Base-by-base conservation (phyloP, 92 coral and sea anemone species). In the Diadumene lineata region DNA sequence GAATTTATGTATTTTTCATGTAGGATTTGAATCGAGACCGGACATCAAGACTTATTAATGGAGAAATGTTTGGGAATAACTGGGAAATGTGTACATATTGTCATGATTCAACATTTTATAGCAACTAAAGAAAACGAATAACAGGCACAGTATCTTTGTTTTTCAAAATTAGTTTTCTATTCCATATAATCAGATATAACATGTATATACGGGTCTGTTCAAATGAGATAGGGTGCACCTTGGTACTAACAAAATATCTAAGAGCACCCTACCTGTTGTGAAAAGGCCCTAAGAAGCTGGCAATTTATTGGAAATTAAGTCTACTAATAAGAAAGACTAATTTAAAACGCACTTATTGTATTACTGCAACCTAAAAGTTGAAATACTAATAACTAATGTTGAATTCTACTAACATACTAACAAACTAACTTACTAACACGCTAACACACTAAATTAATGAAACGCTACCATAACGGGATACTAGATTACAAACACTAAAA, bases 351-450 rank as follows among this genome's bases (percentile, higher is more conserved):
- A n/a, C n/a, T n/a, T n/a, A n/a, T n/a, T n/a, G n/a, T n/a, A n/a
- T n/a, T n/a, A n/a, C n/a, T n/a, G n/a, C n/a, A n/a, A n/a, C n/a
- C n/a, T n/a, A n/a, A n/a, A n/a, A n/a, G n/a, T 13, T 38, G 48
- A 6, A 38, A 38, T 38, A 38, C 48, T 38, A 38, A 38, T 38
- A 58, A 16, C 27, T 24, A 58, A 58, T 1, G 28, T 31, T 58
- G 17, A 58, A 58, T 58, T 28, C 64, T 58, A 58, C 26, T 58
- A 58, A 58, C 64, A 58, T 58, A 58, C 31, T 58, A 58, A 58
- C 60, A 38, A 38, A 38, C 48, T 25, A 58, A 22, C 26, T 58
- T n/a, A n/a, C 64, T 58, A 58, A 58, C 15, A 25, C 26, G 26
- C 28, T 58, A 58, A 58, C 29, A 21, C 13, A 38, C 48, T 38